These are phyloP conservation scores for Phocides pigmalion DNA, from an alignment of 1,140 invertebrate species.

Conservation along the genomic window DNA sequence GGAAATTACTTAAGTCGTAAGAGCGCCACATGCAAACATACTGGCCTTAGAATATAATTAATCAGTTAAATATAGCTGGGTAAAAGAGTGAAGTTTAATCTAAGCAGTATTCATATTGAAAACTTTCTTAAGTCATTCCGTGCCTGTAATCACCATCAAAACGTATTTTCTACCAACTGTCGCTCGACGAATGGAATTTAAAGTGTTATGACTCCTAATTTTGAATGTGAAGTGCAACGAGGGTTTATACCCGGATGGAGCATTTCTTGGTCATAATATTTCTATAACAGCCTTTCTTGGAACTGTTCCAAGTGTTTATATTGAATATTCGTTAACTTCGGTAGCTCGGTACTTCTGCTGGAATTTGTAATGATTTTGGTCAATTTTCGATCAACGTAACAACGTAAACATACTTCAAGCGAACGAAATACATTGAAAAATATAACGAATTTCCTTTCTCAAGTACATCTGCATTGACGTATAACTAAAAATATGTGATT, in stretches of 20 bases:
- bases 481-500: too few relatives aligned
- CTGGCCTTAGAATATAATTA: too few relatives aligned
- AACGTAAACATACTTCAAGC: not conserved
- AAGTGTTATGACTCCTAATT: slow-evolving; percentile 28
- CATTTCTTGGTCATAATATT: slow-evolving; percentile 41
- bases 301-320: slow-evolving; percentile 53
- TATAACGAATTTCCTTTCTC: not conserved
- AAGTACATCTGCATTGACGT: too few relatives aligned
- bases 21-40: too few relatives aligned
- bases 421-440: not conserved
- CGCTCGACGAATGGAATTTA: slow-evolving; percentile 21
- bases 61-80: too few relatives aligned
- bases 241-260: slow-evolving; percentile 20
- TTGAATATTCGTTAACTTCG: slow-evolving; percentile 38
- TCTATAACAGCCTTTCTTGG: slow-evolving; percentile 44
- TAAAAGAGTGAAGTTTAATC: too few relatives aligned
- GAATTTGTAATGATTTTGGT: slow-evolving; percentile 17
- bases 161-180: slow-evolving; percentile 15
- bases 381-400: slow-evolving; percentile 9
- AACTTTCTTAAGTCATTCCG: not conserved
- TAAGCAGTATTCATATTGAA: not conserved
- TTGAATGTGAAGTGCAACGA: slow-evolving; percentile 22
- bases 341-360: not conserved
- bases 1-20: too few relatives aligned
- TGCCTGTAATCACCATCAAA: slow-evolving; percentile 8